phyloP scores from a whole-genome alignment of 1,140 invertebrate species.

The Lerema accius region DNA sequence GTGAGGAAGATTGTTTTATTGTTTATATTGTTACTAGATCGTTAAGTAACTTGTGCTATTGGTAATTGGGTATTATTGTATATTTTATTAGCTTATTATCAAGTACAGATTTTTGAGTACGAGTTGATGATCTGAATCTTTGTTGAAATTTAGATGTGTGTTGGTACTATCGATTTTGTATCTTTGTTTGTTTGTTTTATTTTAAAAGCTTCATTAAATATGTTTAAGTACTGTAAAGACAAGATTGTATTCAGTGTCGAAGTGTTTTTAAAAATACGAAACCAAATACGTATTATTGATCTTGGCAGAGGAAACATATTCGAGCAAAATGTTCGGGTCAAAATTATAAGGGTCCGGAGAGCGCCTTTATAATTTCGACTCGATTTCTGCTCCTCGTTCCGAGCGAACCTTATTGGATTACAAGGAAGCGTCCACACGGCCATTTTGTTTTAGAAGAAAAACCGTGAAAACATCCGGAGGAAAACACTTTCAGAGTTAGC shows the following conservation, averaged over 20 bases:
- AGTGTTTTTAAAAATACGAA: too few species aligned
- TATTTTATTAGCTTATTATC: not conserved
- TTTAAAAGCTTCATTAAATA: too few species aligned
- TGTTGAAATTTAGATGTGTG: too few species aligned
- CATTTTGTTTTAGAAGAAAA: constrained; percentile 55
- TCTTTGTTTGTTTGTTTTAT: too few species aligned
- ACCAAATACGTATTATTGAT: too few species aligned
- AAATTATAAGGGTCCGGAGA: not conserved
- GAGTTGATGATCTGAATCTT: too few species aligned
- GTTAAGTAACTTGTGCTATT: not conserved
- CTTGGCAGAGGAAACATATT: too few species aligned
- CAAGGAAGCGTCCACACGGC: constrained; percentile 51
- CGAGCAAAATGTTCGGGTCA: not conserved
- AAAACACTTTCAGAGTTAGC: constrained; percentile 58
- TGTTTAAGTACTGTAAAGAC: too few species aligned
- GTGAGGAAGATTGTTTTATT: not conserved
- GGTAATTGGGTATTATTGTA: too few species aligned
- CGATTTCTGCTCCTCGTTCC: constrained; percentile 21
- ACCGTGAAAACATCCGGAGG: constrained; percentile 47
- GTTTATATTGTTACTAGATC: constrained; percentile 1
- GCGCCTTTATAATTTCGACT: constrained; percentile 21
- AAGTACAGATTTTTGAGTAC: too few species aligned
- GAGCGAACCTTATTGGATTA: constrained; percentile 54
- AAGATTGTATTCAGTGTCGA: too few species aligned
- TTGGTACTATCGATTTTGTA: too few species aligned